Evolutionary conservation across 2,888 invertebrate species (phyloP).

Genomic region (Serripes groenlandicus): DNA sequence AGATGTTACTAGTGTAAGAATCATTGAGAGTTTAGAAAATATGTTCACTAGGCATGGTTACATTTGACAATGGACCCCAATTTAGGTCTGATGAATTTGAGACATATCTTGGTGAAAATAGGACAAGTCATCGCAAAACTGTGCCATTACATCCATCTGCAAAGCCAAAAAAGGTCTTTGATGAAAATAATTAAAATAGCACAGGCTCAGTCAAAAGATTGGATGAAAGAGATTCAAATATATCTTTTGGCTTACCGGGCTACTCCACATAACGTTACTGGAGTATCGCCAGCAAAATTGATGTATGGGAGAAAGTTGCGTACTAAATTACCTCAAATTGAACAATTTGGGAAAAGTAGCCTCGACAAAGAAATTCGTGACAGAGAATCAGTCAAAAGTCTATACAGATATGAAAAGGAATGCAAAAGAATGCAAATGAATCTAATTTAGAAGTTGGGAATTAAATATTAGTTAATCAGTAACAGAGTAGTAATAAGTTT

Average conservation of each 20-base stretch:
- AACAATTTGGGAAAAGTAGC: neutral
- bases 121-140: conserved; percentile 40
- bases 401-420: conserved; percentile 38
- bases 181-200: conserved; percentile 59
- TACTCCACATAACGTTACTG: conserved; percentile 65
- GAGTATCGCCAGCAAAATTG: conserved; percentile 51
- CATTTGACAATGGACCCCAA: conserved; percentile 65
- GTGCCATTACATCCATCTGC: neutral
- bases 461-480: conserved; percentile 31
- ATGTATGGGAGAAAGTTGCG: conserved; percentile 53
- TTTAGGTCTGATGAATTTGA: conserved; percentile 52
- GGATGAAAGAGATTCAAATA: conserved; percentile 47
- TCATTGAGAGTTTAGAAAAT: conserved; percentile 53
- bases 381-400: conserved; percentile 29
- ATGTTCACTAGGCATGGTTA: conserved; percentile 62
- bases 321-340: conserved; percentile 54
- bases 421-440: conserved; percentile 17
- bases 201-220: conserved; percentile 32
- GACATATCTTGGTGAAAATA: conserved; percentile 45
- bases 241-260: conserved; percentile 57
- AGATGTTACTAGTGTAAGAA: conserved; percentile 50
- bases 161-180: conserved; percentile 54
- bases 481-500: conserved; percentile 1
- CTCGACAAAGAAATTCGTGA: conserved; percentile 38
- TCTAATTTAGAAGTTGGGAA: conserved; percentile 39